Evolutionary conservation across 2,888 invertebrate species (phyloP), one percentile per base, ranked within the genome.

Genomic region (Eristalis tenax): DNA sequence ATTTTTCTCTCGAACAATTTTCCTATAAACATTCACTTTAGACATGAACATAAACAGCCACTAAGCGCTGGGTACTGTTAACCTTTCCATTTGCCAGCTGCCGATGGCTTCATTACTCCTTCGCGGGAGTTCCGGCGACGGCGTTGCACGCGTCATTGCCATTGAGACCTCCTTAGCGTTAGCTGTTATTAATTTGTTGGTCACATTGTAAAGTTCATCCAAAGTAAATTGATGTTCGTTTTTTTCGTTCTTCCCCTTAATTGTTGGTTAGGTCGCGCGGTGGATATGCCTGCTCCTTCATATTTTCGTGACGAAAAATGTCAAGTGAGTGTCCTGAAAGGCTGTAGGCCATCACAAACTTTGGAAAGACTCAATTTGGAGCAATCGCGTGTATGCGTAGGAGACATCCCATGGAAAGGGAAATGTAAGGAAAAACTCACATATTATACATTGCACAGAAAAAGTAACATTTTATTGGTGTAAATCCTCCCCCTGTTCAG

Each of bases 21-120:
- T 86, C 77, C 65, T 68, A 71, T 71, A 78, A 83, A 83, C 86
- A 83, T 86, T 86, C 86, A 86, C 86, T 83, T 74, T 69, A 40
- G 4, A 15, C 26, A 22, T 43, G 38, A 18, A 50, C 50, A 18
- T 50, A 50, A 50, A 50, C 50, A 50, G 50, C 18, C 79, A 63
- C 22, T 0, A 18, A 77, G 74, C 63, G 8, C 26, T 13, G 40
- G 63, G 68, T 85, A 85, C 66, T 63, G 69, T 65, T 86, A 83
- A 86, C 77, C 86, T 86, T 86, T 74, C 63, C 59, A 74, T 78
- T 75, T 74, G 40, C 68, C 32, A 28, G 50, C 43, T 28, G 26
- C 26, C 26, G 83, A 86, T 86, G 78, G 78, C 82, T 86, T 82
- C 83, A 86, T 86, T 86, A 83, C 26, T 23, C 13, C 6, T 23